phyloP scores from a whole-genome alignment of 2,113 vertebrate genomes.

The Colossoma macropomum region DNA sequence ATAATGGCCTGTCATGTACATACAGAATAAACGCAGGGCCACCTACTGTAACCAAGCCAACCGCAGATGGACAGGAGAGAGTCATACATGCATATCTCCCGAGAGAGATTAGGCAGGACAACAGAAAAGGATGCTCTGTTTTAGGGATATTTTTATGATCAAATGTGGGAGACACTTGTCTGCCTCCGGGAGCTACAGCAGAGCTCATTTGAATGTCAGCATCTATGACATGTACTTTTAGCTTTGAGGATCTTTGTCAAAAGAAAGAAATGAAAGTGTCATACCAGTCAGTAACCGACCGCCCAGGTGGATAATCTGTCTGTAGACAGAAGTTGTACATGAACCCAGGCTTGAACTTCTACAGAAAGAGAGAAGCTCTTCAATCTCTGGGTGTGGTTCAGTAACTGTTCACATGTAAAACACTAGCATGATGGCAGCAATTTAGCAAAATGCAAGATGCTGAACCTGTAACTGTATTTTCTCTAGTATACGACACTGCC shows the following conservation, averaged over 20 bases:
- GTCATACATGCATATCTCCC: background rate
- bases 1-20: slow-evolving; percentile 14
- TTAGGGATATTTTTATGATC: too few species aligned
- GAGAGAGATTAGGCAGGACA: background rate
- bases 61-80: slow-evolving; percentile 1
- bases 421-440: too few species aligned
- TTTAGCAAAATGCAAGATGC: too few species aligned
- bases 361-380: too few species aligned
- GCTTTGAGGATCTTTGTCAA: background rate
- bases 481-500: too few species aligned
- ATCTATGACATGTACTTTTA: background rate
- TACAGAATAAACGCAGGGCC: slow-evolving; percentile 18
- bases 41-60: slow-evolving; percentile 35
- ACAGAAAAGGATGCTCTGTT: background rate
- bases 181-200: too few species aligned
- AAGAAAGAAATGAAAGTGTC: background rate
- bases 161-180: too few species aligned
- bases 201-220: too few species aligned
- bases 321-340: background rate
- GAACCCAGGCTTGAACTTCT: too few species aligned
- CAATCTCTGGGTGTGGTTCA: background rate
- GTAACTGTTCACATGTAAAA: background rate
- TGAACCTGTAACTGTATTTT: too few species aligned
- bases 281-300: background rate
- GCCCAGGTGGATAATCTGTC: too few species aligned